These are phyloP conservation scores for Halichoeres trimaculatus DNA, from an alignment of 2,113 vertebrate genomes.

Conservation along the genomic window DNA sequence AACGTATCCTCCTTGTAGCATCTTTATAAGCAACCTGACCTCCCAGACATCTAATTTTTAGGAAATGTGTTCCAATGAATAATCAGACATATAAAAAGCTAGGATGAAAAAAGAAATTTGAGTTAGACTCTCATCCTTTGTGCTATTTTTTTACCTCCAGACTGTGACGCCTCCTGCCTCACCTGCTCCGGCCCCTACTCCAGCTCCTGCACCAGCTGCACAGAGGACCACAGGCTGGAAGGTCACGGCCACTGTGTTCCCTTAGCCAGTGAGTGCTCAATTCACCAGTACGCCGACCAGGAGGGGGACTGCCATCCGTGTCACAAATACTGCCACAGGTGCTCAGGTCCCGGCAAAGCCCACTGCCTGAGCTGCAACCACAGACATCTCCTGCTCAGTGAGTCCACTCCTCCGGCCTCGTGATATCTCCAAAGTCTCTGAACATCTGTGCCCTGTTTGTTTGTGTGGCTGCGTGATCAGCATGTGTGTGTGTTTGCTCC, in stretches of 20 bases:
- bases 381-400: constrained; percentile 87
- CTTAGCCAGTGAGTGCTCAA: constrained; percentile 69
- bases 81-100: too few relatives aligned
- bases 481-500: constrained; percentile 32
- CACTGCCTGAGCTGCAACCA: constrained; percentile 87
- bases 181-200: constrained; percentile 81
- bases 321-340: constrained; percentile 87
- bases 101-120: too few relatives aligned
- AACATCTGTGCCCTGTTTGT: constrained; percentile 17
- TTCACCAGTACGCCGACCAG: constrained; percentile 80
- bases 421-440: not conserved
- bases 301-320: constrained; percentile 84
- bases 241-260: constrained; percentile 71
- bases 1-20: too few relatives aligned
- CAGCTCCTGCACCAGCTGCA: constrained; percentile 84
- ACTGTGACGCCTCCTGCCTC: constrained; percentile 84
- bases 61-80: too few relatives aligned
- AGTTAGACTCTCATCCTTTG: not conserved
- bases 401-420: constrained; percentile 59
- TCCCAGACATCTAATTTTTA: too few relatives aligned
- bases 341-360: constrained; percentile 83
- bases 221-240: constrained; percentile 72
- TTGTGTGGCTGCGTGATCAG: constrained; percentile 10
- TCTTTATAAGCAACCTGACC: too few relatives aligned
- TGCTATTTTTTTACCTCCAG: constrained; percentile 70